Evolutionary conservation across 1,140 invertebrate genomes (phyloP).

Genomic region (Drosophila pallidifrons): DNA sequence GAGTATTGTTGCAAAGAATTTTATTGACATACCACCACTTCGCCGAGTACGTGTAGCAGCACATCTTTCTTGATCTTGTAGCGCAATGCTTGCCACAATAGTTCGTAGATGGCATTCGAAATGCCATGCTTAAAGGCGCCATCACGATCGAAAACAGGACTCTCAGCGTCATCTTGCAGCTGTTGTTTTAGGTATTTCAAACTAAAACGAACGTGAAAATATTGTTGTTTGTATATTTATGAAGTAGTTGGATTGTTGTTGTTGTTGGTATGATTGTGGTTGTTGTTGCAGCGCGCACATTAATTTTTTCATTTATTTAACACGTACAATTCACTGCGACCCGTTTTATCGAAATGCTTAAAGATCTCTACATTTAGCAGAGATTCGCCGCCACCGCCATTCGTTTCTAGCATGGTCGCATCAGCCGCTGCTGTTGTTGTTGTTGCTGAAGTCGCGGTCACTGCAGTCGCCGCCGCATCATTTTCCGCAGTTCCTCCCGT

Average conservation of each 20-base stretch:
- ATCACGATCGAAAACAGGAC: slow-evolving; percentile 72
- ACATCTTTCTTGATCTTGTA: slow-evolving; percentile 90
- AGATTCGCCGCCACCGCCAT: slow-evolving; percentile 25
- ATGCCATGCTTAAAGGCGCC: slow-evolving; percentile 78
- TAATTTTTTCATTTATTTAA: background rate
- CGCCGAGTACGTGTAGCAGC: slow-evolving; percentile 88
- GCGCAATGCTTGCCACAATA: slow-evolving; percentile 89
- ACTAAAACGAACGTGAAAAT: slow-evolving; percentile 69
- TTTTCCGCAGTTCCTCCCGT: slow-evolving; percentile 56
- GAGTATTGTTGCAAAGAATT: background rate
- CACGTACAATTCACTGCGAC: slow-evolving; percentile 80
- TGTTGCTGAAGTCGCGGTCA: slow-evolving; percentile 18
- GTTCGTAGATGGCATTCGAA: slow-evolving; percentile 87
- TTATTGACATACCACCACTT: slow-evolving; percentile 88
- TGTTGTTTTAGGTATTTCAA: slow-evolving; percentile 82
- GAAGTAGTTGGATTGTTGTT: slow-evolving; percentile 12
- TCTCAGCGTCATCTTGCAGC: slow-evolving; percentile 68
- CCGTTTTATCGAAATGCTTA: slow-evolving; percentile 79
- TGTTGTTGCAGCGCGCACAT: slow-evolving; percentile 36
- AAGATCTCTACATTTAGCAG: slow-evolving; percentile 73
- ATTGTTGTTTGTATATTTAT: slow-evolving; percentile 31
- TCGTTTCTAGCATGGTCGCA: slow-evolving; percentile 45
- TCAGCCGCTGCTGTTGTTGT: slow-evolving; percentile 10
- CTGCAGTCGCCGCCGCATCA: slow-evolving; percentile 31
- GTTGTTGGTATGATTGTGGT: slow-evolving; percentile 19